Percentiles rank a stretch among this genome's conserved stretches.
phyloP scores from a whole-genome alignment of 2,113 vertebrate species.

The Silurus asotus region DNA sequence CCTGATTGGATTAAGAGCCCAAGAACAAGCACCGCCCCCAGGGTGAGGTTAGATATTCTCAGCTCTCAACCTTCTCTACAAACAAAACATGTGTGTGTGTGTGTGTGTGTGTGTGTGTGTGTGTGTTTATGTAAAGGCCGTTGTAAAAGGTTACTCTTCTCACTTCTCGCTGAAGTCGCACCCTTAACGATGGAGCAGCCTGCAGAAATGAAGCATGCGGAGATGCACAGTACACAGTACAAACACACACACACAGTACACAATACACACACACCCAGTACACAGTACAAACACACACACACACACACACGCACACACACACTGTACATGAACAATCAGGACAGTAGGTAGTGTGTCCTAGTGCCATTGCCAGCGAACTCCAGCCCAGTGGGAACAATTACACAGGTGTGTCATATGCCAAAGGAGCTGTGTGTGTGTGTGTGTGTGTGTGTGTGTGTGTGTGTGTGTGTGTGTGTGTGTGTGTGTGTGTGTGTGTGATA shows the following conservation, averaged over 20 bases:
- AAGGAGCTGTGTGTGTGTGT: neutral
- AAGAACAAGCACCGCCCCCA: neutral
- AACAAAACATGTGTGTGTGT: too few species aligned
- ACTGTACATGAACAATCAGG: neutral
- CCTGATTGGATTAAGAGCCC: neutral
- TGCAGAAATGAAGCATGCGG: neutral
- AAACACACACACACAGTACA: neutral
- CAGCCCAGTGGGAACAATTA: conserved; percentile 46
- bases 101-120: too few species aligned
- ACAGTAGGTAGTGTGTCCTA: neutral
- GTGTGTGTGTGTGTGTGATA: conserved; percentile 23
- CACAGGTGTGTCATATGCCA: conserved; percentile 28
- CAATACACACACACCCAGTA: conserved; percentile 13
- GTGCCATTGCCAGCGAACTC: conserved; percentile 13
- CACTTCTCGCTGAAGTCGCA: too few species aligned
- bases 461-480: conserved; percentile 13
- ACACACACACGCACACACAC: neutral
- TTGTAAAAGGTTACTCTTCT: too few species aligned
- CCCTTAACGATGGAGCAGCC: neutral
- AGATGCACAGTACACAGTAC: too few species aligned
- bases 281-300: neutral
- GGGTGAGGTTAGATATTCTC: neutral
- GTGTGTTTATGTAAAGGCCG: too few species aligned
- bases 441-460: too few species aligned
- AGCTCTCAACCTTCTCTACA: too few species aligned